A percentile compares a stretch with the other conserved stretches of the same genome.
Conservation (phyloP, 2,888 invertebrate genomes). For the Philereme vetulata region DNA sequence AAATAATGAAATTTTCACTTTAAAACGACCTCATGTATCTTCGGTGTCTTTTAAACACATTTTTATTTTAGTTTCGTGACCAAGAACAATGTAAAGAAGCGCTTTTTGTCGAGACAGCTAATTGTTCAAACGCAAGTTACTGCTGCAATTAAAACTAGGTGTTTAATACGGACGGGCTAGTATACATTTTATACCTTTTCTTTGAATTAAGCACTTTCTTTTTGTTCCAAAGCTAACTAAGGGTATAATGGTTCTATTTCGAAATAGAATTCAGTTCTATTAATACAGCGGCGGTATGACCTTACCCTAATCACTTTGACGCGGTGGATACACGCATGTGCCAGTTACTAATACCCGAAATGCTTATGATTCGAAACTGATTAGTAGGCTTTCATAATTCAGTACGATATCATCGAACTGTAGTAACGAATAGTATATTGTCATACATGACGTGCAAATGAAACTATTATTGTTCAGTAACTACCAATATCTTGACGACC, state of each 20-base stretch:
- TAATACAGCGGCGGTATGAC: not conserved
- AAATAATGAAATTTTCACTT: constrained; percentile 59
- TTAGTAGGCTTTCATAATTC: not conserved
- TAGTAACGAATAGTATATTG: no score
- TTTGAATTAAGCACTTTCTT: constrained; percentile 1
- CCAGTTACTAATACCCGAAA: not conserved
- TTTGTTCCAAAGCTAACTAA: constrained; percentile 1
- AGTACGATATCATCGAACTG: no score
- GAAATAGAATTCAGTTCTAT: not conserved
- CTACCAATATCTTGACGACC: no score
- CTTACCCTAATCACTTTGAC: constrained; percentile 6
- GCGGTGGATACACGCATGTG: not conserved
- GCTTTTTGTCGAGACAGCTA: constrained; percentile 18
- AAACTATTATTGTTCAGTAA: no score
- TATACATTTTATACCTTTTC: not conserved
- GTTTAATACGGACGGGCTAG: not conserved
- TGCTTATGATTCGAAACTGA: not conserved
- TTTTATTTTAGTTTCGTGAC: constrained; percentile 35
- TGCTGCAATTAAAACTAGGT: constrained; percentile 14
- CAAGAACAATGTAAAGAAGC: constrained; percentile 12
- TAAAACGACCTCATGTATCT: constrained; percentile 14
- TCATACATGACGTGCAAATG: no score
- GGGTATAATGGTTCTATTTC: not conserved
- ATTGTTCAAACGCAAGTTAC: constrained; percentile 20
- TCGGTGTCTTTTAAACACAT: constrained; percentile 41